Evolutionary conservation across 2,113 vertebrate species (phyloP).

Genomic region (Euleptes europaea): DNA sequence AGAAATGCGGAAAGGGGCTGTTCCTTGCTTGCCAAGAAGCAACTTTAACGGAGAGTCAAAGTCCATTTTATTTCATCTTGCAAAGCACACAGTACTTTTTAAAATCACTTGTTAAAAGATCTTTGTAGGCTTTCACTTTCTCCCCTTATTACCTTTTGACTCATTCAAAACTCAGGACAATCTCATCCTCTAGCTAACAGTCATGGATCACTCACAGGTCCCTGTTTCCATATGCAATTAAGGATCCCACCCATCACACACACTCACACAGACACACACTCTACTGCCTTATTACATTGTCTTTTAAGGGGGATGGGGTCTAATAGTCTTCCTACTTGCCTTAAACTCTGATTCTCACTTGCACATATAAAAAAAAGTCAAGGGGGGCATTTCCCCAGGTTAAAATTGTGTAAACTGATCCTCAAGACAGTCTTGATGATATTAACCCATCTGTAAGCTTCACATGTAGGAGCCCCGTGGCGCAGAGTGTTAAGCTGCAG

Average conservation of each 20-base stretch:
- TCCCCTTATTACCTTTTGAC: not conserved
- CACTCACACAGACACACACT: not conserved
- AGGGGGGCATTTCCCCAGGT: no score
- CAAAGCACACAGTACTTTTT: not conserved
- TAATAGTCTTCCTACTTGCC: not conserved
- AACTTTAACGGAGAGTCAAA: not conserved
- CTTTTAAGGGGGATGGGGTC: not conserved
- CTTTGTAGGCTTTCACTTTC: not conserved
- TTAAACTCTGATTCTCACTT: not conserved
- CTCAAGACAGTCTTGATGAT: not conserved
- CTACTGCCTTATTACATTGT: not conserved
- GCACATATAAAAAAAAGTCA: not conserved
- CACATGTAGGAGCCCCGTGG: no score
- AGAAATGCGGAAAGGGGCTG: not conserved
- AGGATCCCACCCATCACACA: no score
- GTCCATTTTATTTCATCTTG: not conserved
- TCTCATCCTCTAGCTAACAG: not conserved
- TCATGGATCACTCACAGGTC: not conserved
- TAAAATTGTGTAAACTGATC: not conserved
- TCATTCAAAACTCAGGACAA: not conserved
- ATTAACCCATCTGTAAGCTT: not conserved
- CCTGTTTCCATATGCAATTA: not conserved
- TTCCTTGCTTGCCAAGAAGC: not conserved
- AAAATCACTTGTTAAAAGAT: not conserved
- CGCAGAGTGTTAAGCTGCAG: no score